Evolutionary conservation across 2,888 invertebrate genomes (phyloP).

Genomic region (Xylocampa areola): DNA sequence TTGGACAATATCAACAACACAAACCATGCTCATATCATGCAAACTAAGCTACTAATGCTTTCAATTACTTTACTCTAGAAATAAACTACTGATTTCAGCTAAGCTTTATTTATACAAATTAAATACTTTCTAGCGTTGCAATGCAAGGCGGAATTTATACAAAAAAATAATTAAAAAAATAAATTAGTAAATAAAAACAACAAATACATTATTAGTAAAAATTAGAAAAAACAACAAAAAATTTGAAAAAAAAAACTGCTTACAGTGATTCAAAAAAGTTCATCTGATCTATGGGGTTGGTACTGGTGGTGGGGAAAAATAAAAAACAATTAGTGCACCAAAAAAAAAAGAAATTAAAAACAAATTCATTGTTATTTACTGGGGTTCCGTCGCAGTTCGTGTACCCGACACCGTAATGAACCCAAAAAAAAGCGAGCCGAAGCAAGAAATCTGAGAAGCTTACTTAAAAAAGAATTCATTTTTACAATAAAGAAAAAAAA

Average conservation of each 20-base stretch:
- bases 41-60: conserved; percentile 19
- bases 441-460: conserved; percentile 53
- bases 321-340: conserved; percentile 79
- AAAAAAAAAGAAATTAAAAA: conserved; percentile 58
- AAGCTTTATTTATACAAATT: conserved; percentile 38
- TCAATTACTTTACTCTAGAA: conserved; percentile 12
- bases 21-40: conserved; percentile 51
- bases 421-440: conserved; percentile 65
- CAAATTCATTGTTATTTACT: conserved; percentile 62
- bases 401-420: conserved; percentile 67
- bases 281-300: conserved; percentile 89
- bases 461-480: conserved; percentile 13
- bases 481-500: too few relatives aligned
- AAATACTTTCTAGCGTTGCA: conserved; percentile 18
- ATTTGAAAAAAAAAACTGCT: conserved; percentile 76
- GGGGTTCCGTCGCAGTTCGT: conserved; percentile 40
- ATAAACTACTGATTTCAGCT: too few relatives aligned
- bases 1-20: conserved; percentile 13
- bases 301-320: conserved; percentile 79
- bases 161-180: conserved; percentile 29
- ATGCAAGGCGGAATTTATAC: conserved; percentile 5
- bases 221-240: conserved; percentile 60
- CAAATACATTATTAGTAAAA: conserved; percentile 58
- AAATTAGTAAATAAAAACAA: conserved; percentile 54
- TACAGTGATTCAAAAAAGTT: conserved; percentile 90